phyloP scores from a whole-genome alignment of 2,888 invertebrate genomes.

The Drosophila diplacantha region DNA sequence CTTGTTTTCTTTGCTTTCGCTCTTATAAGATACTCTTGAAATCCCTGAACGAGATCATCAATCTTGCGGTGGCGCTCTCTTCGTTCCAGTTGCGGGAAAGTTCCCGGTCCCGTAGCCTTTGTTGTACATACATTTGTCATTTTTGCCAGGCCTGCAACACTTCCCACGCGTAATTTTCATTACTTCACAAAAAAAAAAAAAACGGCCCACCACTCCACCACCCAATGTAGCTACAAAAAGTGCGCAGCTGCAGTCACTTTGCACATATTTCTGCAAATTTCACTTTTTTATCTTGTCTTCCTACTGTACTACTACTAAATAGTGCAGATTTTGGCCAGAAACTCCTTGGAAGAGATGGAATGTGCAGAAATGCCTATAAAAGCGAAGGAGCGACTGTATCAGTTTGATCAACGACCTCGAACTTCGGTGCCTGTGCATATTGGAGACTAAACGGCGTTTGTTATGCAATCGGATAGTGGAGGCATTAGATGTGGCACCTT shows the following conservation, averaged over 20 bases:
- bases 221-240: neutral
- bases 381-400: neutral
- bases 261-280: neutral
- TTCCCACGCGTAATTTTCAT: conserved; percentile 7
- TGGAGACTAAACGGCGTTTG: neutral
- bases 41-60: conserved; percentile 73
- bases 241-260: conserved; percentile 5
- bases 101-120: neutral
- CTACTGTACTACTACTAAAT: neutral
- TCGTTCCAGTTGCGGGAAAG: neutral
- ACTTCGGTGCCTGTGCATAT: conserved; percentile 43
- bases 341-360: neutral
- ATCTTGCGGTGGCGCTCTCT: too few relatives aligned
- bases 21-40: conserved; percentile 22
- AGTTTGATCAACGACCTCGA: conserved; percentile 61
- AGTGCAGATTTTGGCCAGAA: neutral
- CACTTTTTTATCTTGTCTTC: conserved; percentile 13
- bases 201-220: too few relatives aligned
- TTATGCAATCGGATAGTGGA: neutral
- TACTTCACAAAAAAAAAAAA: conserved; percentile 13
- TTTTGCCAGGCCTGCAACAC: neutral
- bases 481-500: neutral
- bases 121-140: conserved; percentile 8
- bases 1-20: neutral
- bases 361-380: neutral